Conservation (phyloP, 35 echinoderm and acorn worm genomes). For the Holothuria glaberrima region DNA sequence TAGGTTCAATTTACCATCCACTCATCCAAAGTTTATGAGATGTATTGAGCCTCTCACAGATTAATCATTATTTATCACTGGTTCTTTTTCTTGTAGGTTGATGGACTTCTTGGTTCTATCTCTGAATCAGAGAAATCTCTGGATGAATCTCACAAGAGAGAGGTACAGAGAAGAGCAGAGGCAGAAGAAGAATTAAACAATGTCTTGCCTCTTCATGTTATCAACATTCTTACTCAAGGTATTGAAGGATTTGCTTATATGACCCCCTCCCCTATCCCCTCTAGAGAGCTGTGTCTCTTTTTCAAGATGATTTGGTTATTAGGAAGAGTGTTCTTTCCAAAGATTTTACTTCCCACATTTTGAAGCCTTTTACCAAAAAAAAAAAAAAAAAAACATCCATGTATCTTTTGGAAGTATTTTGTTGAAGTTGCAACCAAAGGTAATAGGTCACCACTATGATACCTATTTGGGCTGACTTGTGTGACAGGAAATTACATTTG, state of each 20-base stretch:
- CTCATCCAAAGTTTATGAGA: neutral
- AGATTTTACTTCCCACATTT: too few species aligned
- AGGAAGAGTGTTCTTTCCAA: too few species aligned
- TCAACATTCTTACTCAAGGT: constrained; percentile 84
- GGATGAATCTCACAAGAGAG: constrained; percentile 75
- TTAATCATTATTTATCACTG: neutral
- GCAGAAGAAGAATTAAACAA: constrained; percentile 84
- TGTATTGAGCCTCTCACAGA: neutral
- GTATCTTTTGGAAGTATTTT: too few species aligned
- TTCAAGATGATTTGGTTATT: too few species aligned
- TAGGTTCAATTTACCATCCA: neutral
- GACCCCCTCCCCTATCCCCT: too few species aligned
- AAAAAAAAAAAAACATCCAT: too few species aligned
- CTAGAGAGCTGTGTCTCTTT: too few species aligned
- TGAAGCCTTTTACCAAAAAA: too few species aligned
- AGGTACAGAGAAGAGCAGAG: constrained; percentile 79
- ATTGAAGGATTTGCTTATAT: neutral
- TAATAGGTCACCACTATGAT: too few species aligned
- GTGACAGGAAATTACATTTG: too few species aligned
- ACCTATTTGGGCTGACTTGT: too few species aligned
- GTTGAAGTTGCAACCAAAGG: too few species aligned
- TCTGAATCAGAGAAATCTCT: constrained; percentile 66
- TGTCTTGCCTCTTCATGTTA: constrained; percentile 70
- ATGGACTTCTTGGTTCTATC: constrained; percentile 74
- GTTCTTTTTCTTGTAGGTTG: constrained; percentile 60